phyloP scores from a whole-genome alignment of 2,113 vertebrate species.

The Chunga burmeisteri region DNA sequence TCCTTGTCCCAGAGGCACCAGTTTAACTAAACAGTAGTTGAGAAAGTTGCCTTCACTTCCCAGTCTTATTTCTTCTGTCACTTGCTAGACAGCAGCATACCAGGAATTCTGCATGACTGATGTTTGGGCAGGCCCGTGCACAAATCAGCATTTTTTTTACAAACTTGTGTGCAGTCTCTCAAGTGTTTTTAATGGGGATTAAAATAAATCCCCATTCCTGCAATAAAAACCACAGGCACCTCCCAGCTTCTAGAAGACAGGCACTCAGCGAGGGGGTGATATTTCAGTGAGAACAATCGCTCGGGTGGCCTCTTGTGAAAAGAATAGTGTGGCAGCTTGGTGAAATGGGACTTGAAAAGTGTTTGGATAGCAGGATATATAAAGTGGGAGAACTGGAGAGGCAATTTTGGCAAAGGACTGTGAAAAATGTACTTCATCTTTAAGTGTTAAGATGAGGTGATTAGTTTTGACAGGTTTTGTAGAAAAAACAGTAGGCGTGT shows the following conservation, averaged over 20 bases:
- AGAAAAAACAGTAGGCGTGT: not conserved
- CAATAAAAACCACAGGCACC: not conserved
- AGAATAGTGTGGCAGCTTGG: not conserved
- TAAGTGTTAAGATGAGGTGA: not conserved
- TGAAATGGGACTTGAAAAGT: not conserved
- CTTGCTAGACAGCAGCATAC: not conserved
- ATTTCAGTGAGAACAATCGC: fast-evolving
- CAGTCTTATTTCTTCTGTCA: too few relatives aligned
- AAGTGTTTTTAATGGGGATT: not conserved
- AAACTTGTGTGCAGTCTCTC: not conserved
- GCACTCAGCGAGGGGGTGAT: fast-evolving
- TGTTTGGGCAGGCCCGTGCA: not conserved
- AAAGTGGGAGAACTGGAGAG: not conserved
- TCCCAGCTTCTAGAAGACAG: not conserved
- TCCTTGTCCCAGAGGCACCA: not conserved
- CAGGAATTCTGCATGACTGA: not conserved
- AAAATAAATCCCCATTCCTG: not conserved
- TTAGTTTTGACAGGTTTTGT: not conserved
- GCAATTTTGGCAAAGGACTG: not conserved
- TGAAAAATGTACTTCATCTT: not conserved
- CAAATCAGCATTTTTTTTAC: not conserved
- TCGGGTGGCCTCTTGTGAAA: not conserved
- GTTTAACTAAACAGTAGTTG: not conserved
- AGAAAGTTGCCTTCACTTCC: not conserved
- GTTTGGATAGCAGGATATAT: not conserved